Percentiles rank a stretch among this genome's conserved stretches.
These are phyloP conservation scores for Meloidogyne hapla DNA, from an alignment of 1,140 invertebrate species.

Conservation along the genomic window DNA sequence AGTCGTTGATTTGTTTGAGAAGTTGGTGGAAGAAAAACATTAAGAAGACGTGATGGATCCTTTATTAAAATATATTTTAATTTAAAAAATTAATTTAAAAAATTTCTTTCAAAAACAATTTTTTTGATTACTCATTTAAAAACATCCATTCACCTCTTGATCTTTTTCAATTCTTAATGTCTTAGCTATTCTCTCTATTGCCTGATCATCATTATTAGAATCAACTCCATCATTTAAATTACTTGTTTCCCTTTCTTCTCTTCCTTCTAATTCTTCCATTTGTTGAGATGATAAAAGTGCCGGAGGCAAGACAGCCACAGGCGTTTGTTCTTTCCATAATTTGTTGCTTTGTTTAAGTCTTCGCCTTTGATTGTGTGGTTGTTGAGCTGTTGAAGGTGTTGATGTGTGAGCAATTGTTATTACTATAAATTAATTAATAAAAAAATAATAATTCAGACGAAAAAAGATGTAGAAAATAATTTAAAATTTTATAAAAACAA, in stretches of 20 bases:
- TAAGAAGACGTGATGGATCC: constrained; percentile 46
- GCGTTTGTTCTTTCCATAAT: neutral
- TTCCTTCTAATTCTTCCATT: neutral
- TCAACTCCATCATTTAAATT: neutral
- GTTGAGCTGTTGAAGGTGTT: neutral
- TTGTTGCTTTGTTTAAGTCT: neutral
- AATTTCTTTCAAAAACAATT: too few species aligned
- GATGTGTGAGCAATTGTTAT: neutral
- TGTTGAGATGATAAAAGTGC: neutral
- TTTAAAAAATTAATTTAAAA: constrained; percentile 16
- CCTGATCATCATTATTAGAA: neutral
- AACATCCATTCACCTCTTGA: constrained; percentile 18
- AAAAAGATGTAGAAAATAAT: too few species aligned
- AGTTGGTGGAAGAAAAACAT: constrained; percentile 43
- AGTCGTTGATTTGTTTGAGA: constrained; percentile 19
- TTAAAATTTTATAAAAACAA: too few species aligned
- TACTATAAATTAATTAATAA: too few species aligned
- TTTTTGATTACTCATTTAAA: too few species aligned
- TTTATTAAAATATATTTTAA: constrained; percentile 32
- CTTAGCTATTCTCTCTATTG: constrained; percentile 11
- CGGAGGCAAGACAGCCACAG: neutral
- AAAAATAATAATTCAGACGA: too few species aligned
- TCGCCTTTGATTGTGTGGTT: neutral
- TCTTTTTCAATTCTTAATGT: constrained; percentile 28
- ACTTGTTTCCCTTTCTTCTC: neutral